Percentiles rank a stretch among this genome's conserved stretches.
Evolutionary conservation across 2,888 invertebrate genomes (phyloP).

Genomic region (Dugesia japonica): DNA sequence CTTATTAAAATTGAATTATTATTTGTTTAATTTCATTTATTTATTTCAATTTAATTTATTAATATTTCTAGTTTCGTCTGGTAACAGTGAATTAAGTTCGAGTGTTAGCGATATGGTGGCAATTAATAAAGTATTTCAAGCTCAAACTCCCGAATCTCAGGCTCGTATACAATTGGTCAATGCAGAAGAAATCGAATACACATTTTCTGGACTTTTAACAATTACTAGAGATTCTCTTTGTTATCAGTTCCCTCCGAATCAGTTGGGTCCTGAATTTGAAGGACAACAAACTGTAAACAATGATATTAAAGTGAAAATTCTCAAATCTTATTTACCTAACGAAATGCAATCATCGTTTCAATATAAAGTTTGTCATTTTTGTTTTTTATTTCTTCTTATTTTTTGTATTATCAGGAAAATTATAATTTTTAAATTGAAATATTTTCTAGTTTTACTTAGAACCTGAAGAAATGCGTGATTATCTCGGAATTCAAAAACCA

Average conservation of each 20-base stretch:
- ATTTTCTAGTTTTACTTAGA: neutral
- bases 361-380: constrained; percentile 5
- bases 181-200: neutral
- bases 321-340: neutral
- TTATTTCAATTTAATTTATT: too few species aligned
- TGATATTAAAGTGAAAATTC: neutral
- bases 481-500: neutral
- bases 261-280: neutral
- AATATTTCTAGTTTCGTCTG: neutral
- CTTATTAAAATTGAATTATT: too few species aligned
- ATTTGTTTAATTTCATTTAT: too few species aligned
- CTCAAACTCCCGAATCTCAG: neutral
- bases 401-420: too few species aligned
- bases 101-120: neutral
- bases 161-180: neutral
- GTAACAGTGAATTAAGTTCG: neutral
- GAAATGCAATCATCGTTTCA: neutral
- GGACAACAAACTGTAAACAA: neutral
- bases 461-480: neutral
- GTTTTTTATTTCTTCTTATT: too few species aligned
- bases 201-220: neutral
- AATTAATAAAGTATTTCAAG: neutral
- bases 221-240: neutral
- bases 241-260: neutral
- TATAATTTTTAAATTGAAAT: neutral